Evolutionary conservation across 2,888 invertebrate genomes (phyloP).

Genomic region (Galerucella pusilla): DNA sequence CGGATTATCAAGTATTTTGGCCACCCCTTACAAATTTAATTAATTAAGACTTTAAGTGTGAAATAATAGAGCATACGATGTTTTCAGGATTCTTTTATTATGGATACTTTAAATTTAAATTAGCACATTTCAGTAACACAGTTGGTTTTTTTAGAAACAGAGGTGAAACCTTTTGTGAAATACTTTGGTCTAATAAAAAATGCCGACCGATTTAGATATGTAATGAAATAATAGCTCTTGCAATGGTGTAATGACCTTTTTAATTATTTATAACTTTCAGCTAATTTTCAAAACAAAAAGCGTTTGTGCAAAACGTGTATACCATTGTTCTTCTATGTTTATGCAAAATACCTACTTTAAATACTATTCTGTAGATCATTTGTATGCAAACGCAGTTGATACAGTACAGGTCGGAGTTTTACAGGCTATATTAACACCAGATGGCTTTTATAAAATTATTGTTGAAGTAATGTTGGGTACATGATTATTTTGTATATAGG

Average conservation of each 20-base stretch:
- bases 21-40: no score
- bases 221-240: slow-evolving; percentile 23
- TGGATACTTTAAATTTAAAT: no score
- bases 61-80: no score
- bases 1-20: no score
- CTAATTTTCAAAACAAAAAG: slow-evolving; percentile 35
- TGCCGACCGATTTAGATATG: not conserved
- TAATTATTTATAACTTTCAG: slow-evolving; percentile 31
- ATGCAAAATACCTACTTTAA: slow-evolving; percentile 31
- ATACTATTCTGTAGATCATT: slow-evolving; percentile 25
- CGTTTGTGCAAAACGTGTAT: slow-evolving; percentile 29
- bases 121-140: no score
- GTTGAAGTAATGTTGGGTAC: slow-evolving; percentile 3
- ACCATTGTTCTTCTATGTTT: slow-evolving; percentile 33
- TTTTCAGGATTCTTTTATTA: no score
- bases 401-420: slow-evolving; percentile 26
- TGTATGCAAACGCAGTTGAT: slow-evolving; percentile 28
- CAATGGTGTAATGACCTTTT: slow-evolving; percentile 34
- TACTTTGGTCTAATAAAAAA: not conserved
- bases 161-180: not conserved
- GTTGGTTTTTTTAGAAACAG: no score
- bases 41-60: no score
- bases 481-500: not conserved
- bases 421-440: slow-evolving; percentile 5
- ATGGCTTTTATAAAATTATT: not conserved